Evolutionary conservation across 1,140 invertebrate genomes (phyloP).

Genomic region (Sipha flava): DNA sequence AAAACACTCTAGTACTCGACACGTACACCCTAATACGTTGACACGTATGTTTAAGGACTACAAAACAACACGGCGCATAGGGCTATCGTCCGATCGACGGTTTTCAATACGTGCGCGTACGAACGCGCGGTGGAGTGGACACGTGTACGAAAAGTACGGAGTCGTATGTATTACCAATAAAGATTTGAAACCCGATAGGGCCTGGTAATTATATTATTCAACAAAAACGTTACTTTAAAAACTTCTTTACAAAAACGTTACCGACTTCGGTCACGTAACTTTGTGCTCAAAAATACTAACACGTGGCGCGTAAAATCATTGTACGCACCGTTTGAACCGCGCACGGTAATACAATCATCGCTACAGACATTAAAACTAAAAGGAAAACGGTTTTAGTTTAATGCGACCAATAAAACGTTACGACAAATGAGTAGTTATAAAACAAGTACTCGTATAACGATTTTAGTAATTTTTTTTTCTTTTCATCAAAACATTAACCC

Average conservation of each 20-base stretch:
- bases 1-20: background rate
- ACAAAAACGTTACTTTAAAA: too few relatives aligned
- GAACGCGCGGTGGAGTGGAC: too few relatives aligned
- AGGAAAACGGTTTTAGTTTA: conserved; percentile 12
- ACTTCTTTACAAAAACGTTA: too few relatives aligned
- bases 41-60: background rate
- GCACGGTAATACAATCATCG: background rate
- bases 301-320: background rate
- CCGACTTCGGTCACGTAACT: too few relatives aligned
- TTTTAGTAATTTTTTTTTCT: background rate
- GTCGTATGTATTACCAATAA: background rate
- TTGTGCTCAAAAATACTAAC: background rate
- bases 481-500: background rate
- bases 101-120: background rate
- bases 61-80: background rate
- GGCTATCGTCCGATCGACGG: background rate
- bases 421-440: conserved; percentile 8
- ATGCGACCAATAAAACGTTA: conserved; percentile 15
- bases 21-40: background rate
- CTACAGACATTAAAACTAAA: conserved; percentile 13
- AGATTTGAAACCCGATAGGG: background rate
- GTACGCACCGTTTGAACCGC: background rate
- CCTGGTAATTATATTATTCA: too few relatives aligned
- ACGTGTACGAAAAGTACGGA: too few relatives aligned
- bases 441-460: background rate